Percentiles rank a stretch among this genome's conserved stretches.
Evolutionary conservation across 2,888 invertebrate genomes (phyloP).

Genomic region (Tribolium freemani): DNA sequence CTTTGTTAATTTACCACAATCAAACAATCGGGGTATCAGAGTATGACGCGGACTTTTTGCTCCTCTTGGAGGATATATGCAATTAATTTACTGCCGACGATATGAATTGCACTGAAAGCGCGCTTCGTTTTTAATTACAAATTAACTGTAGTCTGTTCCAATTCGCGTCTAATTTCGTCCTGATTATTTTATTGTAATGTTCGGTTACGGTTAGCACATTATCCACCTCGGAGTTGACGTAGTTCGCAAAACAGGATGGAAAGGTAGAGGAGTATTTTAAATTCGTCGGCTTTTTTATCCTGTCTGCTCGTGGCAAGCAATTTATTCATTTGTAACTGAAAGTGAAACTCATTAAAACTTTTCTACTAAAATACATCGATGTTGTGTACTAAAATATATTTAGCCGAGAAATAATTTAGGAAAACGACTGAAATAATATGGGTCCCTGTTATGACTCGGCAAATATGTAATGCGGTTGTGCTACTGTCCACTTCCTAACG

Average conservation of each 20-base stretch:
- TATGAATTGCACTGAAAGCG: background rate
- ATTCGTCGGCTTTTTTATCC: background rate
- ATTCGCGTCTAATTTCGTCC: background rate
- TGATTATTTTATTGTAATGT: slow-evolving; percentile 2
- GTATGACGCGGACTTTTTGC: slow-evolving; percentile 7
- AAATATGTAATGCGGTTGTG: slow-evolving; percentile 4
- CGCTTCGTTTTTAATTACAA: background rate
- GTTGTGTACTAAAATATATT: background rate
- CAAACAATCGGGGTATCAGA: background rate
- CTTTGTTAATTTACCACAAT: background rate
- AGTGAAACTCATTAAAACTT: slow-evolving; percentile 18
- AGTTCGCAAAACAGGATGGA: background rate
- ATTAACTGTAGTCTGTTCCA: slow-evolving; percentile 9
- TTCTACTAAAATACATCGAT: slow-evolving; percentile 17
- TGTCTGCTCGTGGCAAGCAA: slow-evolving; percentile 19
- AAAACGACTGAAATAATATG: slow-evolving; percentile 2
- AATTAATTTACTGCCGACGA: slow-evolving; percentile 10
- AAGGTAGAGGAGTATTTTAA: slow-evolving; percentile 8
- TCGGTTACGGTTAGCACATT: background rate
- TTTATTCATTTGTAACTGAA: slow-evolving; percentile 21
- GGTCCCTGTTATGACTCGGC: background rate
- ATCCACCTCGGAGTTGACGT: background rate
- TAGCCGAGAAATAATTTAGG: background rate
- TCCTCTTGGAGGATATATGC: background rate
- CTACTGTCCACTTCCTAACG: slow-evolving; percentile 8